phyloP scores from a whole-genome alignment of 2,888 invertebrate genomes.

The Rhaphigaster nebulosa region DNA sequence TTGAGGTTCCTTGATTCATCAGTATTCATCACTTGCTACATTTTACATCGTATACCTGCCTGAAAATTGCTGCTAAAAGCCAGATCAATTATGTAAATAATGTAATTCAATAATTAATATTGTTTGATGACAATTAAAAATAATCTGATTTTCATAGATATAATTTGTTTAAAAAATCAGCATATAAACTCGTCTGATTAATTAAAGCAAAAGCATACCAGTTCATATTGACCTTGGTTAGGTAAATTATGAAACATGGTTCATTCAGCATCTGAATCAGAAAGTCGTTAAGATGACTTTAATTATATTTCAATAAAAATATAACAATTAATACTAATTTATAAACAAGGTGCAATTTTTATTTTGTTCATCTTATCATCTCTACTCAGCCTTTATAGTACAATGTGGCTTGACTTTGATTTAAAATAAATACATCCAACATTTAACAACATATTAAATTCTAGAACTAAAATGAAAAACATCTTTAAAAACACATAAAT shows the following conservation, averaged over 20 bases:
- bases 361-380: slow-evolving; percentile 30
- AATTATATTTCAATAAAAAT: neutral
- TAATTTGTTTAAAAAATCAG: neutral
- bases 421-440: neutral
- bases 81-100: too few relatives aligned
- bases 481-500: slow-evolving; percentile 42
- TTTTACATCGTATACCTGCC: too few relatives aligned
- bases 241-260: neutral
- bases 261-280: neutral
- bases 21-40: too few relatives aligned
- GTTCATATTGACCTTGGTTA: neutral
- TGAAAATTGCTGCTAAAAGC: too few relatives aligned
- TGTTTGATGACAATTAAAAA: too few relatives aligned
- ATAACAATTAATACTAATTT: slow-evolving; percentile 27
- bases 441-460: slow-evolving; percentile 41
- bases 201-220: neutral
- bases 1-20: too few relatives aligned
- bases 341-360: slow-evolving; percentile 4
- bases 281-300: neutral
- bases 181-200: neutral
- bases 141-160: neutral
- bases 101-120: too few relatives aligned
- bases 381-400: slow-evolving; percentile 17
- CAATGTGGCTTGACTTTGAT: slow-evolving; percentile 43
- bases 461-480: slow-evolving; percentile 43